phyloP scores from a whole-genome alignment of 2,797 vertebrate genomes.

The Fundulus diaphanus region DNA sequence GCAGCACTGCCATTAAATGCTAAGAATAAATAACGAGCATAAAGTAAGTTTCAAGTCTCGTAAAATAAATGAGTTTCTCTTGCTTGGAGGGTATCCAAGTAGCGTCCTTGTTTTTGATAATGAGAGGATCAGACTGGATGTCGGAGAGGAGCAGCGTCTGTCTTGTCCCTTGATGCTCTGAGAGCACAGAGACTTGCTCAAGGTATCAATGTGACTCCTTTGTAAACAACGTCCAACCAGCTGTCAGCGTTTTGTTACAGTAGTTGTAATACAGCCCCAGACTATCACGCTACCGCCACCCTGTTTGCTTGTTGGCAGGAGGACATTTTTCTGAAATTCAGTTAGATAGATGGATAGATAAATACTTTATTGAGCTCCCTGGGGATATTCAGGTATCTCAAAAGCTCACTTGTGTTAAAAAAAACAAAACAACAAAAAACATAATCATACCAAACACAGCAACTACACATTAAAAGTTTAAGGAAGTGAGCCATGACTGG shows the following conservation, averaged over 20 bases:
- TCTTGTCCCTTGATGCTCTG: not conserved
- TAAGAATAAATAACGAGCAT: not conserved
- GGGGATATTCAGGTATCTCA: no score
- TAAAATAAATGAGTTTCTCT: not conserved
- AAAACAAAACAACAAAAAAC: no score
- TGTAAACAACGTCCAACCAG: not conserved
- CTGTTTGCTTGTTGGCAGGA: not conserved
- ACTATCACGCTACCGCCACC: not conserved
- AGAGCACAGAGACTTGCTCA: not conserved
- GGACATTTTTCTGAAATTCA: not conserved
- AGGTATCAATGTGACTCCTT: not conserved
- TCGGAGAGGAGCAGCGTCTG: not conserved
- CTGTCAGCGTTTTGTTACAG: not conserved
- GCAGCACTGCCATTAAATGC: not conserved
- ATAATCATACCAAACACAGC: no score
- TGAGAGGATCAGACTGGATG: not conserved
- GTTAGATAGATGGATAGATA: no score
- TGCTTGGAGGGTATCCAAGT: not conserved
- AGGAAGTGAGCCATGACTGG: no score
- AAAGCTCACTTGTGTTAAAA: no score
- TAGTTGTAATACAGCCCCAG: not conserved
- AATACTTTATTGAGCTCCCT: no score
- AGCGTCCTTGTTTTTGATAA: not conserved
- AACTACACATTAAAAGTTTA: no score
- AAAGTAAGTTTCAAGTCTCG: not conserved